Base-by-base conservation (phyloP, 2,113 vertebrate species). In the Pimephales promelas region DNA sequence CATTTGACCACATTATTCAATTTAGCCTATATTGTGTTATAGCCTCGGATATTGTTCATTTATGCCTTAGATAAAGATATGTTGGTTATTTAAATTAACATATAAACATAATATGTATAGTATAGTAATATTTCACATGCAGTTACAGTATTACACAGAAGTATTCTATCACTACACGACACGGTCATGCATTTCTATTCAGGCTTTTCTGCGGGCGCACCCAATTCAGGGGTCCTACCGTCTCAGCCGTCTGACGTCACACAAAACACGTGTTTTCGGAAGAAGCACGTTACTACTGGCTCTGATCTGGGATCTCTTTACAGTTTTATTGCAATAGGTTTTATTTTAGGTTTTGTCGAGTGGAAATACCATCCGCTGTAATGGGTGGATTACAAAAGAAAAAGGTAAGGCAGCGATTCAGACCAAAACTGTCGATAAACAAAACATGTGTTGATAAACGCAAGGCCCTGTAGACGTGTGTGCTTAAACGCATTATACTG, bases 321-420 rank as follows among this genome's bases (percentile, higher is more conserved):
- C 26, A 10, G 14, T 70, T 26, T 52, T 20, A 7, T 10, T 54
- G 28, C 3, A 36, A 0, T 2, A 49, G 49, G 8, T 40, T 49
- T 11, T n/a, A 26, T 40, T 8, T 71, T 16, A 31, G 59, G 28
- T 66, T 49, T 59, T 22, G 34, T 52, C 47, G 36, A n/a, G 54
- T 14, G 5, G 5, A 6, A 16, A n/a, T 52, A 5, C 5, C 22
- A 11, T 34, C 45, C 54, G 16, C 31, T 28, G 54, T n/a, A 85
- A 95, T 95, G 94, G 94, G 94, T 22, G 94, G 94, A 13, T 74
- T 92, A 87, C 93, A 93, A 66, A 95, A 95, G 90, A 95, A 95
- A 87, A 95, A 95, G 93, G 94, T 95, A 88, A 86, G 79, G 59
- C 9, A 2, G 14, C 13, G 45, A 52, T 52, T 31, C 47, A 24